Percentiles rank a stretch among this genome's conserved stretches.
phyloP scores from a whole-genome alignment of 2,888 invertebrate genomes.

The Dasypolia templi region DNA sequence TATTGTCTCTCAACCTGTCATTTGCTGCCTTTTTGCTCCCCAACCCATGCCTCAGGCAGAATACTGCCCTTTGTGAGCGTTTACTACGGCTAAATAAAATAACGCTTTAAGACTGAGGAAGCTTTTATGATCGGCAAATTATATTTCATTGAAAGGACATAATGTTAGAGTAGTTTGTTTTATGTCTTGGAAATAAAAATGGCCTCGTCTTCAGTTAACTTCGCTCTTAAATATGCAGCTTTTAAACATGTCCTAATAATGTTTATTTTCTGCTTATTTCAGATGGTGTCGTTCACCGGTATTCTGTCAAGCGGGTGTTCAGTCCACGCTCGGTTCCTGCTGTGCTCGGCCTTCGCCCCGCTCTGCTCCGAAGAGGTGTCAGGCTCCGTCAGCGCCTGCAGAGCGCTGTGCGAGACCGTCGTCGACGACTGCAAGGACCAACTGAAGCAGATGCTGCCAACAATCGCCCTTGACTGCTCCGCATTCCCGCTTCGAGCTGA shows the following conservation, averaged over 20 bases:
- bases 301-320: constrained; percentile 95
- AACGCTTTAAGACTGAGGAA: constrained; percentile 24
- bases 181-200: not conserved
- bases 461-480: constrained; percentile 94
- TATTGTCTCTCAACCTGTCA: constrained; percentile 75
- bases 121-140: constrained; percentile 34
- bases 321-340: constrained; percentile 94
- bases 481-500: constrained; percentile 94
- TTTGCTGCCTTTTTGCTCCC: constrained; percentile 64
- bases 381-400: constrained; percentile 96
- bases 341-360: constrained; percentile 97
- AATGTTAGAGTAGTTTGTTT: constrained; percentile 9
- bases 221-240: not conserved
- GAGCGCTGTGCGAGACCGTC: constrained; percentile 95
- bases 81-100: constrained; percentile 57
- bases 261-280: constrained; percentile 80
- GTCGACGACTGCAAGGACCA: constrained; percentile 93
- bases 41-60: constrained; percentile 45
- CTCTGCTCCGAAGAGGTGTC: constrained; percentile 97
- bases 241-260: constrained; percentile 18
- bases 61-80: constrained; percentile 63
- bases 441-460: constrained; percentile 93
- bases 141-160: constrained; percentile 18
- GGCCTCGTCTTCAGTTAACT: not conserved
- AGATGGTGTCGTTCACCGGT: constrained; percentile 93